Evolutionary conservation across 2,797 vertebrate species (phyloP).

Genomic region (Oreochromis grahami): DNA sequence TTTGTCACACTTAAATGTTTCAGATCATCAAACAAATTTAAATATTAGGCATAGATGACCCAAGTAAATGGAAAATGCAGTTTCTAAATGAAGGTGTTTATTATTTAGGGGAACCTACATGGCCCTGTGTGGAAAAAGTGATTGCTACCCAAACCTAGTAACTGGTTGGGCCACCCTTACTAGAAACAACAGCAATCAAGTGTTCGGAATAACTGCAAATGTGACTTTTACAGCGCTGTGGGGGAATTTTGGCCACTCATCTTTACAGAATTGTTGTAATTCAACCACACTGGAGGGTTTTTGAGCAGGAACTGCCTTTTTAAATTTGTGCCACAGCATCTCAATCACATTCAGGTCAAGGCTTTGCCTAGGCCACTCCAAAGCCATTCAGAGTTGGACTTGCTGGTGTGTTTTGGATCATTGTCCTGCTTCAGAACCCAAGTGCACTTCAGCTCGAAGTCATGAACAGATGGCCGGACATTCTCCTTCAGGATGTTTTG

Average conservation of each 20-base stretch:
- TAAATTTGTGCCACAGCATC: background rate
- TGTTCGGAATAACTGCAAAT: background rate
- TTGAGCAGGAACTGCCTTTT: accelerated
- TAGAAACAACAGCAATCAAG: background rate
- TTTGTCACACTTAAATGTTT: background rate
- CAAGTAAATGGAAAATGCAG: background rate
- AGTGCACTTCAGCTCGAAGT: background rate
- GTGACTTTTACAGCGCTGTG: background rate
- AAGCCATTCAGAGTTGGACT: background rate
- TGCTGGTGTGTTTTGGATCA: background rate
- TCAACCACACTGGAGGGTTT: background rate
- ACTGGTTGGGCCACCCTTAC: background rate
- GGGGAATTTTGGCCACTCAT: background rate
- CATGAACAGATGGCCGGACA: background rate
- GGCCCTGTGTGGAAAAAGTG: background rate
- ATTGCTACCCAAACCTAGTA: background rate
- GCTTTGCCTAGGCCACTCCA: background rate
- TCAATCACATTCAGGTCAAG: no score
- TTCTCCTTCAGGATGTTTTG: background rate
- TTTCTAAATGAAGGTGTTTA: background rate
- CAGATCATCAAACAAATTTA: background rate
- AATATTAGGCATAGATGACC: background rate
- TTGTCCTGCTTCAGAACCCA: background rate
- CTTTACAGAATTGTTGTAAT: background rate
- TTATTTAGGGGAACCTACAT: background rate